Conservation (phyloP, 2,113 vertebrate genomes). For the Clarias gariepinus region DNA sequence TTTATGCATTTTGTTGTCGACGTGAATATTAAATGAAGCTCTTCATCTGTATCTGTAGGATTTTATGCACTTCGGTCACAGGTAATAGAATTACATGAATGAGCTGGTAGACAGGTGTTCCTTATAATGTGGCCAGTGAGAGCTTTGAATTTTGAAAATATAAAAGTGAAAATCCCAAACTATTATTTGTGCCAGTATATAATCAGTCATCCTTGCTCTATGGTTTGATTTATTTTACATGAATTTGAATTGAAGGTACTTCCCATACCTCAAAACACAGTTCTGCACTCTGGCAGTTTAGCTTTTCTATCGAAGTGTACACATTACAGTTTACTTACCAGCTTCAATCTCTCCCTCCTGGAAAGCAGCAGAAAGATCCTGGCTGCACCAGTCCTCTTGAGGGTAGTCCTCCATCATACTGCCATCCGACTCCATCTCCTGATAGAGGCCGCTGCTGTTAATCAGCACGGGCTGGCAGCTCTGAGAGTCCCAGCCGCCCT, state of each 20-base stretch:
- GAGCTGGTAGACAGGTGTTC: background rate
- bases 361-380: slow-evolving; percentile 90
- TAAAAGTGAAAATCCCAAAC: background rate
- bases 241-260: background rate
- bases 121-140: background rate
- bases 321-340: slow-evolving; percentile 73
- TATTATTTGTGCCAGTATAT: background rate
- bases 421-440: slow-evolving; percentile 96
- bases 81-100: background rate
- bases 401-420: slow-evolving; percentile 97
- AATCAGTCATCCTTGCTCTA: background rate
- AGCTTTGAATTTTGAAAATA: background rate
- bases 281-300: background rate
- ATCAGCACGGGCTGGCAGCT: slow-evolving; percentile 96
- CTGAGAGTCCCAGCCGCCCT: slow-evolving; percentile 97
- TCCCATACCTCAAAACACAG: background rate
- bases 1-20: background rate
- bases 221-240: background rate
- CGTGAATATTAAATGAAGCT: background rate
- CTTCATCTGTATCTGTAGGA: background rate
- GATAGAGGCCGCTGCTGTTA: slow-evolving; percentile 97
- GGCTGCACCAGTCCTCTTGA: slow-evolving; percentile 97
- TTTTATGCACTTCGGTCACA: background rate
- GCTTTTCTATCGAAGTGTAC: background rate
- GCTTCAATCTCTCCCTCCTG: slow-evolving; percentile 91